Conservation (phyloP, 2,888 invertebrate genomes). For the Andrena trimmerana region DNA sequence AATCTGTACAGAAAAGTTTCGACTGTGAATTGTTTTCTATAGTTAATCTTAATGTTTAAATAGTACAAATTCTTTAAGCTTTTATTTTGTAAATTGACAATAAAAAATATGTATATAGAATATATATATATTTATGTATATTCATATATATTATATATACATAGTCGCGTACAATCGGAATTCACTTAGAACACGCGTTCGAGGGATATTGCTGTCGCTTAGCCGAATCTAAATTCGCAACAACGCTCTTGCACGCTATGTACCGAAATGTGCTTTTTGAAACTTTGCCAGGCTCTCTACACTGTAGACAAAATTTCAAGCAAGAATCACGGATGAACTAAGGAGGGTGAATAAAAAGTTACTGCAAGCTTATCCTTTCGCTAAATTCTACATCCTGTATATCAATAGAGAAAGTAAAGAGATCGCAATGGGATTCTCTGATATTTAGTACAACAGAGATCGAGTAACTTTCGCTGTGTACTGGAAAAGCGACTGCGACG, state of each 20-base stretch:
- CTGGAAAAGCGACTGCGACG: neutral
- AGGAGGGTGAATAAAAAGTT: neutral
- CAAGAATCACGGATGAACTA: neutral
- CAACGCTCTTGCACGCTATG: constrained; percentile 52
- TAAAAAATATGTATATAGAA: constrained; percentile 31
- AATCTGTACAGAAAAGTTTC: constrained; percentile 36
- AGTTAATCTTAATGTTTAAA: constrained; percentile 24
- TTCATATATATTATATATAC: constrained; percentile 1
- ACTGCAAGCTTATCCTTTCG: neutral
- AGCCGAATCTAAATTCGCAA: constrained; percentile 57
- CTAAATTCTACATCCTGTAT: too few species aligned
- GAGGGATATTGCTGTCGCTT: neutral
- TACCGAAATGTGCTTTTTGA: constrained; percentile 41
- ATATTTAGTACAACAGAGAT: neutral
- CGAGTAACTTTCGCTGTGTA: neutral
- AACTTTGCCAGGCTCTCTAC: constrained; percentile 54
- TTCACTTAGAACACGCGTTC: constrained; percentile 17
- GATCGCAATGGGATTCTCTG: neutral
- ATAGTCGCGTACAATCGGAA: neutral
- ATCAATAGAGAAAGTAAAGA: too few species aligned
- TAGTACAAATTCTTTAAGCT: constrained; percentile 30
- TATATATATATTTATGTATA: constrained; percentile 4
- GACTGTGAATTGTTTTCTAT: constrained; percentile 12
- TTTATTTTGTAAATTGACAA: constrained; percentile 54
- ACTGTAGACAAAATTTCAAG: constrained; percentile 19